Percentiles rank a stretch among this genome's conserved stretches.
These are phyloP conservation scores for Eulithis testata DNA, from an alignment of 2,888 invertebrate genomes.

Conservation along the genomic window DNA sequence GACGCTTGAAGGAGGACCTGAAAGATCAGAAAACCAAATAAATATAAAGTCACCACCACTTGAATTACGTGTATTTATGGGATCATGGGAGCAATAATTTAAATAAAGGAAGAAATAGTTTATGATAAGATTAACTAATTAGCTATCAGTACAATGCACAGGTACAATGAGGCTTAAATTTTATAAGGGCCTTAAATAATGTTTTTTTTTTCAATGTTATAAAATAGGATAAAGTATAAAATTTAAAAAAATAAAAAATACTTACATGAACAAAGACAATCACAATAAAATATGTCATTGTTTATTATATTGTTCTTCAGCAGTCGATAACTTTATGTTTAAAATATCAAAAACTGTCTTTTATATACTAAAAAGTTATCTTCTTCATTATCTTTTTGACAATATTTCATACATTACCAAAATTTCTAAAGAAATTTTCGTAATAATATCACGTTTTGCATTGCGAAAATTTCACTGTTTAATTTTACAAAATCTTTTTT, in stretches of 20 bases:
- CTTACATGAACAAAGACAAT: constrained; percentile 32
- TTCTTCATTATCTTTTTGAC: constrained; percentile 20
- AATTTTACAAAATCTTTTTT: too few species aligned
- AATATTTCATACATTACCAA: constrained; percentile 30
- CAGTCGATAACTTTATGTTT: constrained; percentile 1
- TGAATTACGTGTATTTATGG: too few species aligned
- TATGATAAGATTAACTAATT: too few species aligned
- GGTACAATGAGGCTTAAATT: too few species aligned
- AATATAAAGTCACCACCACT: too few species aligned
- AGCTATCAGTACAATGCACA: too few species aligned
- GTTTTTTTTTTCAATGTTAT: too few species aligned
- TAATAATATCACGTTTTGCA: constrained; percentile 29
- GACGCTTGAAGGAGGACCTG: constrained; percentile 16
- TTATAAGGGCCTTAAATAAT: too few species aligned
- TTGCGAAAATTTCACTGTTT: not conserved
- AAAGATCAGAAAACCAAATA: not conserved
- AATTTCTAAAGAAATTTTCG: constrained; percentile 13
- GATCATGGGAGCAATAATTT: too few species aligned
- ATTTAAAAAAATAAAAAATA: constrained; percentile 12
- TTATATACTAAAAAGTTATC: constrained; percentile 11
- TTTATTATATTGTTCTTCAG: not conserved
- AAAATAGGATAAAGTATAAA: too few species aligned
- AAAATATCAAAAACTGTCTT: not conserved
- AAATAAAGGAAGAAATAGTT: too few species aligned
- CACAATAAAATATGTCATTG: constrained; percentile 19